phyloP scores from a whole-genome alignment of 2,797 vertebrate genomes.

The Lacerta viridis region DNA sequence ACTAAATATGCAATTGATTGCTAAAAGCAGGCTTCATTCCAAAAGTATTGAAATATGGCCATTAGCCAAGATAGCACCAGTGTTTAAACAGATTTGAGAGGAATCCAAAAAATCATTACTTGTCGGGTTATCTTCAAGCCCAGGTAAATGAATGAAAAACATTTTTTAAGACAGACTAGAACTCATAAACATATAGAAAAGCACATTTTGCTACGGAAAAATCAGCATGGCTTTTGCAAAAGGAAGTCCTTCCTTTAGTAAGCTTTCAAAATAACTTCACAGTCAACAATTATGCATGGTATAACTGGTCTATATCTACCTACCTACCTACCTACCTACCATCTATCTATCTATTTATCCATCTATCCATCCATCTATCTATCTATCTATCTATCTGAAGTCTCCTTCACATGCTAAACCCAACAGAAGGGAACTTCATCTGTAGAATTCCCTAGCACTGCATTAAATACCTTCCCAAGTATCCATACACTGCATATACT shows the following conservation, averaged over 20 bases:
- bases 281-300: neutral
- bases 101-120: neutral
- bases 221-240: neutral
- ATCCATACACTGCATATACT: neutral
- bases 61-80: neutral
- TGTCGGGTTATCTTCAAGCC: neutral
- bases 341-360: no score
- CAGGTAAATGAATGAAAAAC: neutral
- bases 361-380: no score
- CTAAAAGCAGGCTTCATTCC: neutral
- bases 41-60: neutral
- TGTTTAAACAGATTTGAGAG: neutral
- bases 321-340: no score
- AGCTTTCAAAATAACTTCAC: no score
- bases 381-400: no score
- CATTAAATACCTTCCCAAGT: neutral
- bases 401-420: neutral
- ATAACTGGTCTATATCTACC: no score
- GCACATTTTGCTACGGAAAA: neutral
- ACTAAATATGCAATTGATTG: slow-evolving; percentile 5
- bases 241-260: neutral
- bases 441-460: neutral
- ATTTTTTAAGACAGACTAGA: neutral
- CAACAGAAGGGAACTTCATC: neutral
- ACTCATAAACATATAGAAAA: neutral